phyloP scores from a whole-genome alignment of 2,797 vertebrate species.

The Gymnothorax javanicus region DNA sequence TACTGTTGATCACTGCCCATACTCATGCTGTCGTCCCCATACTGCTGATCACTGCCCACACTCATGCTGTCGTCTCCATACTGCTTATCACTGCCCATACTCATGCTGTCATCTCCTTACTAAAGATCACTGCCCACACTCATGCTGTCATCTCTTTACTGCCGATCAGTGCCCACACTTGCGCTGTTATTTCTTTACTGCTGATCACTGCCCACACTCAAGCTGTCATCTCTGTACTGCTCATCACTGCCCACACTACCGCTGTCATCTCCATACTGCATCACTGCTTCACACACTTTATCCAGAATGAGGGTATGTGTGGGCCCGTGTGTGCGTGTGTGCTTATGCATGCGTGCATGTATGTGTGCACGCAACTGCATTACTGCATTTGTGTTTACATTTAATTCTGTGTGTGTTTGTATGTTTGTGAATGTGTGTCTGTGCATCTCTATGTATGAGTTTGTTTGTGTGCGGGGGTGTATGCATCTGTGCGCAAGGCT shows the following conservation, averaged over 20 bases:
- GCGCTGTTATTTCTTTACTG: neutral
- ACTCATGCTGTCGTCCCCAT: neutral
- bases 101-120: neutral
- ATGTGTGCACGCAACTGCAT: too few relatives aligned
- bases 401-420: neutral
- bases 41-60: slow-evolving; percentile 35
- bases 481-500: too few relatives aligned
- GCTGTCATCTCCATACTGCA: too few relatives aligned
- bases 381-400: neutral
- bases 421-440: neutral
- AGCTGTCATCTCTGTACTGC: too few relatives aligned
- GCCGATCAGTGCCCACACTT: too few relatives aligned
- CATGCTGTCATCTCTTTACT: neutral
- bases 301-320: neutral
- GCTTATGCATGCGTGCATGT: neutral
- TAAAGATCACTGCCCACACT: slow-evolving; percentile 55
- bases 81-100: slow-evolving; percentile 34
- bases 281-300: neutral
- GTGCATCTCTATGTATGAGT: slow-evolving; percentile 11
- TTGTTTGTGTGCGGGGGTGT: too few relatives aligned
- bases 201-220: neutral
- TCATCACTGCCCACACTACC: too few relatives aligned
- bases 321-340: too few relatives aligned
- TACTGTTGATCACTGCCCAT: slow-evolving; percentile 51
- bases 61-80: neutral